Conservation (phyloP, 2,113 vertebrate genomes). For the Cettia cetti region DNA sequence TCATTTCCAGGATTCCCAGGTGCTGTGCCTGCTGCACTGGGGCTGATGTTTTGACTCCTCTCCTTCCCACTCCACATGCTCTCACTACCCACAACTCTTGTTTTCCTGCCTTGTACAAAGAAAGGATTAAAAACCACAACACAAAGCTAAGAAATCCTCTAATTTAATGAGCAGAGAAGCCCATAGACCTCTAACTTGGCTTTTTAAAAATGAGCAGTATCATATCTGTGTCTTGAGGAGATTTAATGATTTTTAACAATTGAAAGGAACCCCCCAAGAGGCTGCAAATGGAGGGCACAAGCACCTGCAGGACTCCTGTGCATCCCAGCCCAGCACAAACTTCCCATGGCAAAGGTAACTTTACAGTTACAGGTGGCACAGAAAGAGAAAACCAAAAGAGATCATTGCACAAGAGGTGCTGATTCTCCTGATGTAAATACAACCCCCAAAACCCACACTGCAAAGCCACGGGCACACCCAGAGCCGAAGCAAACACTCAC, state of each 20-base stretch:
- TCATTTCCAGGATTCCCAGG: background rate
- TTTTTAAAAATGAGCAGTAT: background rate
- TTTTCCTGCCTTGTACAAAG: background rate
- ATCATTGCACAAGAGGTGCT: background rate
- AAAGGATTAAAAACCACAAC: background rate
- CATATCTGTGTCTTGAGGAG: background rate
- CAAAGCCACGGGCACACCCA: background rate
- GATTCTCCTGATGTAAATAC: background rate
- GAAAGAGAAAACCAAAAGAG: background rate
- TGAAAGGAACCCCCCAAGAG: background rate
- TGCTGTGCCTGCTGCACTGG: rapidly evolving
- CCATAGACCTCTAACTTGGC: background rate
- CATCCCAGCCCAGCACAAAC: background rate
- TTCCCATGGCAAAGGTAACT: background rate
- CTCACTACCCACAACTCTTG: rapidly evolving
- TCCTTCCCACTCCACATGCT: rapidly evolving
- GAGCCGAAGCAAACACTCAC: background rate
- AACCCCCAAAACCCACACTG: background rate
- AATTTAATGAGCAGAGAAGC: background rate
- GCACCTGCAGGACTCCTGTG: rapidly evolving
- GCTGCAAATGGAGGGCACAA: rapidly evolving
- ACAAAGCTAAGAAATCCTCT: background rate
- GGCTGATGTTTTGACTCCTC: background rate
- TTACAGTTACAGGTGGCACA: rapidly evolving
- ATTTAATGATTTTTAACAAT: background rate